Base-by-base conservation (phyloP, 1,140 invertebrate genomes). In the Cepaea nemoralis region DNA sequence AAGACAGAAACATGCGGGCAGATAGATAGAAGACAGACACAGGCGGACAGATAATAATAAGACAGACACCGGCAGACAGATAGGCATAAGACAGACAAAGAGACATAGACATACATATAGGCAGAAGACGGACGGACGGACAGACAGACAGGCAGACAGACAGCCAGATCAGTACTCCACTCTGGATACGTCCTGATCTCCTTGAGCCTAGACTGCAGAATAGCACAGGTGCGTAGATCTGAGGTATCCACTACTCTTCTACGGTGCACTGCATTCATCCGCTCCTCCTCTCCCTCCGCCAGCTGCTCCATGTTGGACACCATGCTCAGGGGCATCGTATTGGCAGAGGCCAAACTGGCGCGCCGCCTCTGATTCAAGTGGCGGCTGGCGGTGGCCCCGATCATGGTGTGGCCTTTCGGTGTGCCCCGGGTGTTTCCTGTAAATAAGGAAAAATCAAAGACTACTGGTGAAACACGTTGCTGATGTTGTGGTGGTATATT, bases 121-220 rank as follows among this genome's bases (percentile, higher is more conserved):
- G 8, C 8, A 45, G 42, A 19, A 45, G 42, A 45, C 8, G n/a
- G 22, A 10, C 22, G n/a, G 55, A 59, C 55, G n/a, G 24, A 5
- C 14, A 14, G 55, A 48, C 45, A 48, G 45, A 48, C 45, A 59
- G 24, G 8, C 12, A 14, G 10, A 59, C 55, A 59, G 55, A 14
- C 55, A 59, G 24, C 14, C 55, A 24, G 22, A 59, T 33, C 8
- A 22, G 14, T 90, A 96, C 96, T 97, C n/a, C 90, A 98, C 96
- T 97, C 97, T 91, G 97, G 96, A 91, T 97, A 96, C 6, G 96
- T 96, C 91, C 97, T 97, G 91, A 97, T 94, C 66, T 91, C 91
- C 86, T 93, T 93, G 31, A 93, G 86, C 85, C 95, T 93, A n/a
- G 96, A 96, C 91, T 97, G 96, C 84, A 97, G 94, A 87, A 98